Evolutionary conservation across 2,888 invertebrate genomes (phyloP), one percentile per base, ranked within the genome.

Genomic region (Oxyscelio sp.): DNA sequence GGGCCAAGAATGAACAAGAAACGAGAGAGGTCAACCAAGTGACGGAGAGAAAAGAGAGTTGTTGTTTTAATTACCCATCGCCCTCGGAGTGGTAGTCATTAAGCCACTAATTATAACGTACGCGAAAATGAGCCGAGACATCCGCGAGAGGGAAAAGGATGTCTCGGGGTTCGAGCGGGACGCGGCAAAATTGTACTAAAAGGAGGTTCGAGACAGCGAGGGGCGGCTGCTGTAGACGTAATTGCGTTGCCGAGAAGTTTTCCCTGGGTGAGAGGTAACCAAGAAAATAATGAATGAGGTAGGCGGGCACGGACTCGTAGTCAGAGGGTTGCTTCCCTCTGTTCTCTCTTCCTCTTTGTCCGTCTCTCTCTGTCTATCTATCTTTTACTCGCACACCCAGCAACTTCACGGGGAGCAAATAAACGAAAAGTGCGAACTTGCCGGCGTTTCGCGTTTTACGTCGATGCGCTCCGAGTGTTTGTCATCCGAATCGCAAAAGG

Each of bases 51-150:
- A 78, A 75, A 84, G 84, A 73, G 89, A 89, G 92, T 92, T 92
- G 91, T 91, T 91, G 93, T 94, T 93, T 94, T 94, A 94, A 94
- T 94, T 93, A 93, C 92, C 92, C 93, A 92, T 91, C 92, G 90
- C 90, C 90, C 90, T 89, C 88, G 82, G 90, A 91, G 92, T 91
- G 91, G 89, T 88, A 91, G 93, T 93, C 92, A 92, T 93, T 93
- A 93, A 93, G 91, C 92, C 92, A 91, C 93, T 94, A 94, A 94
- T 94, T 93, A 93, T 94, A 93, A 93, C 91, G 93, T 91, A 91
- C 91, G 92, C 89, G 92, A 92, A 92, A 92, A 92, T 90, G 91
- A 93, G 92, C 89, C 89, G 87, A 89, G 88, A 86, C 88, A 90
- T 90, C 88, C 86, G 87, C 87, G 81, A 77, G 81, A 52, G 79